Percentiles rank a stretch among this genome's conserved stretches.
Conservation (phyloP, 2,888 invertebrate genomes). For the Xestoiulus laeticollis region DNA sequence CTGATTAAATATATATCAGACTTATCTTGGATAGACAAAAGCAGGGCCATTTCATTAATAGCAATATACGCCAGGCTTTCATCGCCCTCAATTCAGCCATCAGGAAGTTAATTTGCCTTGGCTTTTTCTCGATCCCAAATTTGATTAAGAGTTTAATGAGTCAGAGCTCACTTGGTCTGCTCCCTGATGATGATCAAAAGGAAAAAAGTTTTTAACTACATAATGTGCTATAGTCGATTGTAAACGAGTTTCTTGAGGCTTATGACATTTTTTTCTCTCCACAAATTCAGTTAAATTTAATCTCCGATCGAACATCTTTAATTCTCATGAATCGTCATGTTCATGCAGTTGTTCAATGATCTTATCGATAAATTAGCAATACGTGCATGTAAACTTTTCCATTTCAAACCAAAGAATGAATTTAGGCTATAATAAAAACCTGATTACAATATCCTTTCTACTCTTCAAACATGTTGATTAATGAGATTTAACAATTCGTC, state of each 20-base stretch:
- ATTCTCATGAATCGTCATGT: no score
- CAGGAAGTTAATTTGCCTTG: not conserved
- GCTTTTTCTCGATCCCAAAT: not conserved
- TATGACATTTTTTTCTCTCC: not conserved
- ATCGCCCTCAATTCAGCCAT: not conserved
- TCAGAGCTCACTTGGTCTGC: not conserved
- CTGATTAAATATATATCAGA: no score
- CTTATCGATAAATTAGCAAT: no score
- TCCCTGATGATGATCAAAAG: not conserved
- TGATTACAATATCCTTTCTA: no score
- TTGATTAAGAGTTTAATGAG: constrained; percentile 26
- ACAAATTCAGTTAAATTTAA: not conserved
- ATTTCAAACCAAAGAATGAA: no score
- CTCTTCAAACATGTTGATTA: no score
- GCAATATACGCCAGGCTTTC: not conserved
- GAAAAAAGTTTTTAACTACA: not conserved
- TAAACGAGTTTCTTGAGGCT: not conserved
- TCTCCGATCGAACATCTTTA: no score
- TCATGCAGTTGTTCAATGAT: no score
- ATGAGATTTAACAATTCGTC: no score
- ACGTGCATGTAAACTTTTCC: no score
- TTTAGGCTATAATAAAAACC: no score
- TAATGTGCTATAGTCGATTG: not conserved
- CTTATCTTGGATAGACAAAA: not conserved
- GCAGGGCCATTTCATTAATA: not conserved